These are phyloP conservation scores for Trissolcus brochymenae DNA, from an alignment of 2,888 invertebrate species.

Conservation along the genomic window DNA sequence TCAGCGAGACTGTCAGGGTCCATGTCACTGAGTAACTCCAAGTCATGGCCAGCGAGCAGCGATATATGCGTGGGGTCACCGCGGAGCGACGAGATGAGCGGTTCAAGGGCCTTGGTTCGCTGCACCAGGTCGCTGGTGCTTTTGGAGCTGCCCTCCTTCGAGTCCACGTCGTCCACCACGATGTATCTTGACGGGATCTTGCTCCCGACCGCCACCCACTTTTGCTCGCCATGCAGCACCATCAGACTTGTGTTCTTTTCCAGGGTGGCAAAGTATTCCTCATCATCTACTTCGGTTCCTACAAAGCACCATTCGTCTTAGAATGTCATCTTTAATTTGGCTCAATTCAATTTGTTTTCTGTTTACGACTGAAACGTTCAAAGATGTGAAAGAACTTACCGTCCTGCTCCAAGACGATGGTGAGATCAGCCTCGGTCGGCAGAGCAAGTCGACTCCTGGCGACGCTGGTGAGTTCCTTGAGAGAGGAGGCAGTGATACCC, in stretches of 20 bases:
- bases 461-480: slow-evolving; percentile 87
- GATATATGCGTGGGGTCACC: slow-evolving; percentile 89
- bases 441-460: slow-evolving; percentile 85
- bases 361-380: too few species aligned
- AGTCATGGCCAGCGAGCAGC: slow-evolving; percentile 87
- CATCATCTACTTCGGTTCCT: slow-evolving; percentile 95
- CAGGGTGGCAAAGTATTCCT: slow-evolving; percentile 94
- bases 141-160: slow-evolving; percentile 62
- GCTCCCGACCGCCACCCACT: slow-evolving; percentile 80
- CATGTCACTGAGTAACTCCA: slow-evolving; percentile 92
- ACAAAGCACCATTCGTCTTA: neutral
- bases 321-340: too few species aligned
- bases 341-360: too few species aligned
- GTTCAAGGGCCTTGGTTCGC: slow-evolving; percentile 67
- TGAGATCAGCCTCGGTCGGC: slow-evolving; percentile 81
- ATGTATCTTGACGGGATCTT: slow-evolving; percentile 70
- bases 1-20: slow-evolving; percentile 92
- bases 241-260: slow-evolving; percentile 92
- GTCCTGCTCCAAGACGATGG: slow-evolving; percentile 92
- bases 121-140: slow-evolving; percentile 60
- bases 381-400: slow-evolving; percentile 74
- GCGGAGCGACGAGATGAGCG: slow-evolving; percentile 70
- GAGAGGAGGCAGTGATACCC: slow-evolving; percentile 87
- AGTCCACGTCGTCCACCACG: slow-evolving; percentile 70
- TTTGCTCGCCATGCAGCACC: slow-evolving; percentile 86